Evolutionary conservation across 2,113 vertebrate genomes (phyloP), one percentile per base, ranked within the genome.

Genomic region (Anas platyrhynchos): DNA sequence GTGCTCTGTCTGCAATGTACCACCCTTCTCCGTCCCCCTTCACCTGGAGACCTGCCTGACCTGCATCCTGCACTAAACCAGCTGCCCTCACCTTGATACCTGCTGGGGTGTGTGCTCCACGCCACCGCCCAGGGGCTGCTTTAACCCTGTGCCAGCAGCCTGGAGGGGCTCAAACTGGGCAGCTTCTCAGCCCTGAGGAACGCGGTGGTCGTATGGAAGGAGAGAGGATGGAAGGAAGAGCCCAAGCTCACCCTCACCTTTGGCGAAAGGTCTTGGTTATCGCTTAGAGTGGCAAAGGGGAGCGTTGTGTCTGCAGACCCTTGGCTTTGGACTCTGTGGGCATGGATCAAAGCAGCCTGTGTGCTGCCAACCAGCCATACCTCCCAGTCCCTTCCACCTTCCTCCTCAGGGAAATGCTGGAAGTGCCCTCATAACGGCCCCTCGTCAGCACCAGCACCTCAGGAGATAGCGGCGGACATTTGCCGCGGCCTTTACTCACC

Each of bases 401-500:
- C 71, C 1, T 0, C 54, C 52, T 25, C 9, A 68, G 72, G 2
- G 29, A 62, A 72, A 54, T 32, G 15, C 17, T 36, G 27, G 0
- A 54, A 44, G 36, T 4, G 22, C 46, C 52, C 52, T 88, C 0
- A 0, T 41, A 41, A 20, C 0, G 2, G 43, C 43, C 44, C 66
- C 46, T 54, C 16, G 31, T 4, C 52, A 55, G 43, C 46, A 16
- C 8, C 87, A 34, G 15, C 27, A 6, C 50, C 11, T 2, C 52
- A 63, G 73, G 55, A 84, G 54, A 38, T 26, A n/a, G 43, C 18
- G 16, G 68, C 78, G 44, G 62, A 8, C 56, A 3, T 44, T 84
- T 74, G 55, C 72, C 25, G 41, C 2, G 1, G 36, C 32, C 1
- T 0, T 54, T 54, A 95, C 98, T 97, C 94, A 99, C 99, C 99